These are phyloP conservation scores for Lagopus muta DNA, from an alignment of 2,113 vertebrate genomes.

Conservation along the genomic window DNA sequence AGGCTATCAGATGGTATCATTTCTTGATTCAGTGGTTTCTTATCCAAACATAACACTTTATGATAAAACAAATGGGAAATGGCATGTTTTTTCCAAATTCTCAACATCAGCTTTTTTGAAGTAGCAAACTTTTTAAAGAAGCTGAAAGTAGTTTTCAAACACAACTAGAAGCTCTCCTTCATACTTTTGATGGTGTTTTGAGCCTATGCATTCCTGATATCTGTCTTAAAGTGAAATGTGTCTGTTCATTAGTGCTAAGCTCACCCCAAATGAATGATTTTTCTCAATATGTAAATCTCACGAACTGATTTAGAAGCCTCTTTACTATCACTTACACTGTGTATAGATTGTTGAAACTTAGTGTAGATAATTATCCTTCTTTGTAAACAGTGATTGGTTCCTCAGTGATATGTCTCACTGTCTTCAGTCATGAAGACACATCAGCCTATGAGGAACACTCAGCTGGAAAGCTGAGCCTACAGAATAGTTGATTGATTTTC, in stretches of 20 bases:
- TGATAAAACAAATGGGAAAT: not conserved
- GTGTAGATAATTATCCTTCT: not conserved
- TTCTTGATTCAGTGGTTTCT: not conserved
- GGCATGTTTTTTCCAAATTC: accelerated
- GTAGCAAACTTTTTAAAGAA: not conserved
- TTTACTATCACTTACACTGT: not conserved
- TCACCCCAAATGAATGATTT: not conserved
- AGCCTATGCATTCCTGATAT: not conserved
- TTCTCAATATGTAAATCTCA: not conserved
- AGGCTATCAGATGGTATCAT: not conserved
- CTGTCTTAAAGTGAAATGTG: not conserved
- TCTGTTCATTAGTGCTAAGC: not conserved
- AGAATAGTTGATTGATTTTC: not conserved
- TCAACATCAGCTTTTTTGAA: not conserved
- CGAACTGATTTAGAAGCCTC: not conserved
- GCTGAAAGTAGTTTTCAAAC: not conserved
- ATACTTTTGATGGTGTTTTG: not conserved
- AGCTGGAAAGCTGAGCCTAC: not conserved
- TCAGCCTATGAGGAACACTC: not conserved
- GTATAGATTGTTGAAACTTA: not conserved
- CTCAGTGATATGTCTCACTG: not conserved
- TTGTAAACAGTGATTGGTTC: not conserved
- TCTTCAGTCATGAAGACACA: not conserved
- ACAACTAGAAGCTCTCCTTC: not conserved
- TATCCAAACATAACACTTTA: not conserved